phyloP scores from a whole-genome alignment of 2,888 invertebrate species.

The Dioctria linearis region DNA sequence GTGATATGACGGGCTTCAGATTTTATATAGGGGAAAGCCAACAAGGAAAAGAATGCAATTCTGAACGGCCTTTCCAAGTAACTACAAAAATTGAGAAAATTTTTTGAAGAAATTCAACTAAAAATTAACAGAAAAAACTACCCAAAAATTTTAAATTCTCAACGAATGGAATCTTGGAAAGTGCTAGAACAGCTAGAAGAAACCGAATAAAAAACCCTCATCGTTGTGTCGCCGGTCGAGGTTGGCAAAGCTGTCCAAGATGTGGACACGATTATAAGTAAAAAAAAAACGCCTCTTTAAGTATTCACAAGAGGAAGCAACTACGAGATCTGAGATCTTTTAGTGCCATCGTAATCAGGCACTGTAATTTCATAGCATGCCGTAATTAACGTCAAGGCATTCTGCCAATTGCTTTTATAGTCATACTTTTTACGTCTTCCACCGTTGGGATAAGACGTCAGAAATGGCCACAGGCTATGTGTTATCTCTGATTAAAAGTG shows the following conservation, averaged over 20 bases:
- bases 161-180: background rate
- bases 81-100: too few species aligned
- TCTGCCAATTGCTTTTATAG: conserved; percentile 50
- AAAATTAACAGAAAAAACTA: too few species aligned
- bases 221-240: too few species aligned
- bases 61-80: too few species aligned
- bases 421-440: conserved; percentile 34
- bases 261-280: conserved; percentile 6
- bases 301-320: background rate
- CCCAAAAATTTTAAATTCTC: background rate
- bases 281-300: background rate
- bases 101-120: too few species aligned
- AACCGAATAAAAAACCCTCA: too few species aligned
- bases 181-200: too few species aligned
- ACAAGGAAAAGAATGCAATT: too few species aligned
- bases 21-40: too few species aligned
- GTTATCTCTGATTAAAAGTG: conserved; percentile 48
- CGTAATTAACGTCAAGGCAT: conserved; percentile 47
- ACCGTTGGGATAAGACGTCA: conserved; percentile 16
- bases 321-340: background rate
- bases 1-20: too few species aligned
- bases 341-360: conserved; percentile 28
- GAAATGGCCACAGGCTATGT: conserved; percentile 38
- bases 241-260: background rate
- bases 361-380: conserved; percentile 33